phyloP scores from a whole-genome alignment of 2,888 invertebrate genomes.

The Rotaria magnacalcarata region DNA sequence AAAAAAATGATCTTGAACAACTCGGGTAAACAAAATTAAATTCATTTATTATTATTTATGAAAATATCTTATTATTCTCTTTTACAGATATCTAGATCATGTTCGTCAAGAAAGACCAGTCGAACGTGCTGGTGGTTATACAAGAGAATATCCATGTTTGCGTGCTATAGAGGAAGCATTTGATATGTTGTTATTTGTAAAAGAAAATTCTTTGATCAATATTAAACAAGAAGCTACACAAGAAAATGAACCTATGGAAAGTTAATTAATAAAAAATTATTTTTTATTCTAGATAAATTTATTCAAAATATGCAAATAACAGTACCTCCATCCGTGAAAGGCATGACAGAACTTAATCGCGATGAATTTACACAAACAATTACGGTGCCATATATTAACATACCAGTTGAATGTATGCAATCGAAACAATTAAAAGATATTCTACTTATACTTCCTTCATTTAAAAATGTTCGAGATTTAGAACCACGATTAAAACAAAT shows the following conservation, averaged over 20 bases:
- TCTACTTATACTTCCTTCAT: slow-evolving; percentile 70
- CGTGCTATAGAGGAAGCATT: slow-evolving; percentile 5
- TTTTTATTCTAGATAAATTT: neutral
- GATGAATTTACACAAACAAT: slow-evolving; percentile 68
- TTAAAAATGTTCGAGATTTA: slow-evolving; percentile 59
- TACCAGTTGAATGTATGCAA: slow-evolving; percentile 55
- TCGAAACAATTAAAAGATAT: slow-evolving; percentile 68
- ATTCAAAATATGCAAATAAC: neutral
- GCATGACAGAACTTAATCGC: slow-evolving; percentile 72
- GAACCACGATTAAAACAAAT: slow-evolving; percentile 54
- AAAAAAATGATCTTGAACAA: neutral
- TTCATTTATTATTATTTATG: too few species aligned
- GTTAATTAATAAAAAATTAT: neutral
- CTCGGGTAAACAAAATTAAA: neutral
- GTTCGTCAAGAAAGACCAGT: slow-evolving; percentile 3
- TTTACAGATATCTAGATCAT: neutral
- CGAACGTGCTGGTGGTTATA: slow-evolving; percentile 20
- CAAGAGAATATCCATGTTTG: slow-evolving; percentile 8
- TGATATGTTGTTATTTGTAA: slow-evolving; percentile 21
- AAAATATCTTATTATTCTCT: too few species aligned
- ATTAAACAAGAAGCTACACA: neutral
- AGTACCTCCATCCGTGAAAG: slow-evolving; percentile 69
- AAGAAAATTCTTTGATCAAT: neutral
- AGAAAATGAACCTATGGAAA: neutral
- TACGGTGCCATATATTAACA: slow-evolving; percentile 67